Base-by-base conservation (phyloP, 2,797 vertebrate genomes). In the Allenopithecus nigroviridis region DNA sequence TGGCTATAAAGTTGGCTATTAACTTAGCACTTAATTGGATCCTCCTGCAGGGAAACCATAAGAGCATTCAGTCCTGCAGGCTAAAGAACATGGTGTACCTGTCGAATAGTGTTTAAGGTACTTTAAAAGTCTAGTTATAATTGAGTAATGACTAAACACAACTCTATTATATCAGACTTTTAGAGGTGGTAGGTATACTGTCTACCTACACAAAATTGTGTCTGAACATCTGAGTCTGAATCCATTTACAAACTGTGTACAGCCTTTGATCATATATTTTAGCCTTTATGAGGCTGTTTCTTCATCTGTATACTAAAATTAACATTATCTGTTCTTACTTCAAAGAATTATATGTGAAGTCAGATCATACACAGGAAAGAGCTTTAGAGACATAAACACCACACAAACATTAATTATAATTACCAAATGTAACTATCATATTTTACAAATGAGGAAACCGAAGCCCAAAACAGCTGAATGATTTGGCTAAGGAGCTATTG, bases 1-100 rank as follows among this genome's bases (percentile, higher is more conserved):
- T 80, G 72, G 59, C 95, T 72, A 97, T 97, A 98, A 98, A 98
- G 97, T 97, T 97, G 96, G 90, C 95, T 95, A 98, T 98, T 98
- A 97, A 97, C 97, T 84, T 87, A 76, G 46, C 43, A 75, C 36
- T 96, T 98, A 98, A 98, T 97, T 98, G 85, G 74, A 83, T 79
- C 78, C 94, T 97, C 81, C 92, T 53, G 88, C 83, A 75, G 39
- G 84, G 64, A 57, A 94, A 78, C 91, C 76, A 85, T 79, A 75
- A 94, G 79, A 64, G 84, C 96, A 88, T 89, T 96, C 17, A 43
- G 72, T 96, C 96, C 96, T 92, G 91, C 78, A 86, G 95, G 97
- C 94, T 94, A 97, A 78, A 96, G 96, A 97, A 98, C 96, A 84
- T 86, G 78, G n/a, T 96, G 96, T 98, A 75, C 97, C 85, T 94